Conservation (phyloP, 2,797 vertebrate species). For the Setipinna tenuifilis region DNA sequence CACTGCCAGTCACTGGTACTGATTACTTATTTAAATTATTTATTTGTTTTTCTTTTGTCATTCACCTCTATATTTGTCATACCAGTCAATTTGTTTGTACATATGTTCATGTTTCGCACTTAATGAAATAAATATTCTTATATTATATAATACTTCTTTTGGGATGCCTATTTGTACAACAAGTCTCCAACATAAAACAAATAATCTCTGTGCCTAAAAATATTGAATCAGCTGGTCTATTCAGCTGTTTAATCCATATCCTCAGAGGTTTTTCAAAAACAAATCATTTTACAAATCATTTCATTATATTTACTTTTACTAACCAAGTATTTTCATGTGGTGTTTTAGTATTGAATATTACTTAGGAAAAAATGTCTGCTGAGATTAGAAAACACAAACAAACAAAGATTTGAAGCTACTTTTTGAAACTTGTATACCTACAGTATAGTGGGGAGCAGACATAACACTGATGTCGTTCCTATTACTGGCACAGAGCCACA, state of each 20-base stretch:
- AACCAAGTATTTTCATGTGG: no score
- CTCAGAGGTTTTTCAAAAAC: not conserved
- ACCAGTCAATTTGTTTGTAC: conserved; percentile 69
- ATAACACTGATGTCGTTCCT: not conserved
- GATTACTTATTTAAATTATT: conserved; percentile 78
- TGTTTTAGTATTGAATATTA: no score
- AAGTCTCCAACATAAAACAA: not conserved
- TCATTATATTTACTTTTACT: no score
- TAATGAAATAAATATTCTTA: conserved; percentile 86
- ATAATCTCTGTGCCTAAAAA: not conserved
- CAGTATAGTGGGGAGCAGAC: no score
- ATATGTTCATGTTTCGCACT: conserved; percentile 83
- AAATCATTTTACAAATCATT: not conserved
- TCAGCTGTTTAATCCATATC: not conserved
- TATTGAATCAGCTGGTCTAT: not conserved
- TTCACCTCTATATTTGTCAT: conserved; percentile 65
- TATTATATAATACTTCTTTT: conserved; percentile 77
- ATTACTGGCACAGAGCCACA: not conserved
- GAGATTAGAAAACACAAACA: no score
- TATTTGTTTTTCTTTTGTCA: conserved; percentile 71
- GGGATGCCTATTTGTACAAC: conserved; percentile 13
- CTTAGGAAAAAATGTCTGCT: no score
- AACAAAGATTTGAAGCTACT: no score
- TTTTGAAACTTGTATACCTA: not conserved
- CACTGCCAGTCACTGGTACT: conserved; percentile 67